These are phyloP conservation scores for Pseudomugil gertrudae DNA, from an alignment of 2,797 vertebrate genomes.

Conservation along the genomic window DNA sequence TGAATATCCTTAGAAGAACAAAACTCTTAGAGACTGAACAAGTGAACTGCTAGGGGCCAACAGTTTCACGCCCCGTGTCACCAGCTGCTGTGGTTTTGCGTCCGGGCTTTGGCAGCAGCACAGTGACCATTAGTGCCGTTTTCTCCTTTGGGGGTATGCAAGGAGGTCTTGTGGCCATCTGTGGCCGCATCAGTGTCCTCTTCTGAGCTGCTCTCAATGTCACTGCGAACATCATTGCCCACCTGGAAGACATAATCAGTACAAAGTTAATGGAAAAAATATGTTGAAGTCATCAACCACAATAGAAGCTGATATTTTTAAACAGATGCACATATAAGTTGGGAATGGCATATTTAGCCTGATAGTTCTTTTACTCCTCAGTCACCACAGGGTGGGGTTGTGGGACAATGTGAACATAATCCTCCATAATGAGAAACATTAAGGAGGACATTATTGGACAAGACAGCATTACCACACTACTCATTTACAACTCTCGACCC, in stretches of 20 bases:
- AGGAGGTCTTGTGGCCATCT: constrained; percentile 64
- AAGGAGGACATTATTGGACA: constrained; percentile 53
- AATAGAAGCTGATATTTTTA: not conserved
- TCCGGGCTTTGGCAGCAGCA: constrained; percentile 72
- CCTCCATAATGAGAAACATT: constrained; percentile 51
- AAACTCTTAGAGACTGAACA: constrained; percentile 12
- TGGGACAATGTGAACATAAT: constrained; percentile 9
- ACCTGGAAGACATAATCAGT: constrained; percentile 77
- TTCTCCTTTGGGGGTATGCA: constrained; percentile 79
- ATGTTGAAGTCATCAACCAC: not conserved
- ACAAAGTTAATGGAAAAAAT: not conserved
- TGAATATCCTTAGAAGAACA: constrained; percentile 28
- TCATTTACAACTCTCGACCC: constrained; percentile 25
- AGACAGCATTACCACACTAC: constrained; percentile 25
- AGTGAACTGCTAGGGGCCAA: constrained; percentile 38
- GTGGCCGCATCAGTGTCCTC: constrained; percentile 81
- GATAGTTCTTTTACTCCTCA: not conserved
- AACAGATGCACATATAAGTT: not conserved
- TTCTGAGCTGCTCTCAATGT: constrained; percentile 97
- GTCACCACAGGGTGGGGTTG: constrained; percentile 60
- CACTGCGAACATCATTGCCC: constrained; percentile 94
- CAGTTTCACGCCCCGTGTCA: constrained; percentile 44
- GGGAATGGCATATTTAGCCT: not conserved
- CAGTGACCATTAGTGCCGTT: constrained; percentile 90
- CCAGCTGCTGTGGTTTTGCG: constrained; percentile 76